Evolutionary conservation across 2,113 vertebrate species (phyloP).

Genomic region (Elephas maximus): DNA sequence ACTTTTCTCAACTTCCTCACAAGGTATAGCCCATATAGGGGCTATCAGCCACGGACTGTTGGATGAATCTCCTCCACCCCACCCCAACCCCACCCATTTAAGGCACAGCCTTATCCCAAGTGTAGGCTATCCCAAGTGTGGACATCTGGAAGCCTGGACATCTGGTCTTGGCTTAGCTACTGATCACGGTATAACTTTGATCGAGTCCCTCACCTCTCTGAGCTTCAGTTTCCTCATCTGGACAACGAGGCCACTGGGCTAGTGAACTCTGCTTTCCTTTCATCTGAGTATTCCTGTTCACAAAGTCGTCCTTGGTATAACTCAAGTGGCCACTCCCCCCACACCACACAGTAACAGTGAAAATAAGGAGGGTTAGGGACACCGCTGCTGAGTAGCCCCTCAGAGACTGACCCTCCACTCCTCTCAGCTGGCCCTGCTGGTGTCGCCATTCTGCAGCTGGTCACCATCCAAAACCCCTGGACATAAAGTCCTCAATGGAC

Average conservation of each 20-base stretch:
- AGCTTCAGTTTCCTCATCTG: background rate
- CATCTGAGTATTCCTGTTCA: background rate
- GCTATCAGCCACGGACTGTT: background rate
- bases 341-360: background rate
- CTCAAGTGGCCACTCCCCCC: too few species aligned
- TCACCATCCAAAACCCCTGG: background rate
- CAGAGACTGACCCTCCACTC: background rate
- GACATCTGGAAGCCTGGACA: background rate
- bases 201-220: background rate
- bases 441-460: background rate
- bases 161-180: background rate
- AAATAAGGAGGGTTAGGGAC: background rate
- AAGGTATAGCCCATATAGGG: too few species aligned
- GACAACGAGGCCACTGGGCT: background rate
- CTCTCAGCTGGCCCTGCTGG: background rate
- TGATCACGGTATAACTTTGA: background rate
- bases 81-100: background rate
- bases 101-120: too few species aligned
- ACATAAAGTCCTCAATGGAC: background rate
- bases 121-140: background rate
- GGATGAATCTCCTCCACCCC: too few species aligned
- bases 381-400: background rate
- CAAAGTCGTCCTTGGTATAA: background rate
- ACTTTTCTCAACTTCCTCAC: background rate
- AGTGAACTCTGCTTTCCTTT: background rate